Conservation (phyloP, 2,113 vertebrate genomes). For the Chinchilla lanigera region DNA sequence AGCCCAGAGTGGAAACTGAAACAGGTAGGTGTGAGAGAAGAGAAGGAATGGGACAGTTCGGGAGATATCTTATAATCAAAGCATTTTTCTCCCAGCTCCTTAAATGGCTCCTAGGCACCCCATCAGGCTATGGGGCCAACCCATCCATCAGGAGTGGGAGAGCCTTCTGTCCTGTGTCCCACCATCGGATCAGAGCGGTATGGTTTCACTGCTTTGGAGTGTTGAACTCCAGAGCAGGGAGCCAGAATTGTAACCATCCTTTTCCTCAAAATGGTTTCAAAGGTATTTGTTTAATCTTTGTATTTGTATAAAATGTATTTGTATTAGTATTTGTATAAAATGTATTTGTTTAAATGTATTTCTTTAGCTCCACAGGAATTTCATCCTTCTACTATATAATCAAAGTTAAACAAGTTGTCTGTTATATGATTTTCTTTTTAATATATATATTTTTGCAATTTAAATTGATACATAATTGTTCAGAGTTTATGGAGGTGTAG, state of each 20-base stretch:
- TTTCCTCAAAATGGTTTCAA: neutral
- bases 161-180: neutral
- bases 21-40: neutral
- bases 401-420: neutral
- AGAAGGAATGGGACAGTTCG: neutral
- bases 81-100: neutral
- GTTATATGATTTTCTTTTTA: neutral
- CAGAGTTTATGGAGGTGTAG: neutral
- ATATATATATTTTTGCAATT: neutral
- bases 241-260: neutral
- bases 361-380: neutral
- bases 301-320: too few relatives aligned
- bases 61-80: neutral
- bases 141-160: neutral
- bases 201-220: neutral
- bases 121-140: neutral
- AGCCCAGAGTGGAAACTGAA: neutral
- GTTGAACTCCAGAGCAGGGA: neutral
- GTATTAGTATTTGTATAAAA: too few relatives aligned
- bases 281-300: neutral
- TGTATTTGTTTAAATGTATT: neutral
- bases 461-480: neutral
- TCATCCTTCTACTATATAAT: neutral
- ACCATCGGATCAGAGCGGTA: neutral
- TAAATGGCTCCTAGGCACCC: neutral